phyloP scores from a whole-genome alignment of 2,888 invertebrate genomes.

The Hypena proboscidalis region DNA sequence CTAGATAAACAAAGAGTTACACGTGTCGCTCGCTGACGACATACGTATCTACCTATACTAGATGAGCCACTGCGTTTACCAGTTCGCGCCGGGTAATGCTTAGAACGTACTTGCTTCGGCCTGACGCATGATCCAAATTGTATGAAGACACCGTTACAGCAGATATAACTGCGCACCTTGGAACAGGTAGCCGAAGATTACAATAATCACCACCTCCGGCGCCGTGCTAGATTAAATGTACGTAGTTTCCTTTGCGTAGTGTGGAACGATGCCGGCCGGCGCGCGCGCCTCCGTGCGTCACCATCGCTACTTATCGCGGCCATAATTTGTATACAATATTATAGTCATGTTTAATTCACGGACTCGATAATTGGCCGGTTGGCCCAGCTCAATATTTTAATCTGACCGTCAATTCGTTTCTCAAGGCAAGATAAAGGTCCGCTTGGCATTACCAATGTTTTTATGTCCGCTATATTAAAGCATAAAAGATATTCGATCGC shows the following conservation, averaged over 20 bases:
- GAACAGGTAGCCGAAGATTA: constrained; percentile 57
- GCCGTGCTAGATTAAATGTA: constrained; percentile 36
- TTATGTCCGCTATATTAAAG: constrained; percentile 18
- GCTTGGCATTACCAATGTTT: constrained; percentile 24
- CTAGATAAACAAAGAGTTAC: constrained; percentile 47
- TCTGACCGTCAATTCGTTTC: constrained; percentile 52
- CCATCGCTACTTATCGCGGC: constrained; percentile 44
- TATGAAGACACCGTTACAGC: constrained; percentile 58
- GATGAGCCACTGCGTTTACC: constrained; percentile 17
- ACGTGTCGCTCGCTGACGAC: constrained; percentile 40
- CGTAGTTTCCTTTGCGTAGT: constrained; percentile 30
- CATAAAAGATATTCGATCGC: constrained; percentile 2
- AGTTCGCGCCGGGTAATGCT: constrained; percentile 33
- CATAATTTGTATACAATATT: constrained; percentile 43
- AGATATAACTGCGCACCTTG: constrained; percentile 46
- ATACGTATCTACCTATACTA: too few relatives aligned
- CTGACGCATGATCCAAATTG: constrained; percentile 55
- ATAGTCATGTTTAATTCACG: constrained; percentile 42
- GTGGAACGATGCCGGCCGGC: constrained; percentile 30
- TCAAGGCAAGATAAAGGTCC: constrained; percentile 48
- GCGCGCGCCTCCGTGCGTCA: constrained; percentile 34
- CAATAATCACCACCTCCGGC: constrained; percentile 48
- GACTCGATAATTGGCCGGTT: constrained; percentile 50
- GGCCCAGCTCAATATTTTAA: constrained; percentile 48
- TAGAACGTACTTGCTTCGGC: constrained; percentile 44